These are phyloP conservation scores for Sus cebifrons DNA, from an alignment of 2,797 vertebrate genomes.

Conservation along the genomic window DNA sequence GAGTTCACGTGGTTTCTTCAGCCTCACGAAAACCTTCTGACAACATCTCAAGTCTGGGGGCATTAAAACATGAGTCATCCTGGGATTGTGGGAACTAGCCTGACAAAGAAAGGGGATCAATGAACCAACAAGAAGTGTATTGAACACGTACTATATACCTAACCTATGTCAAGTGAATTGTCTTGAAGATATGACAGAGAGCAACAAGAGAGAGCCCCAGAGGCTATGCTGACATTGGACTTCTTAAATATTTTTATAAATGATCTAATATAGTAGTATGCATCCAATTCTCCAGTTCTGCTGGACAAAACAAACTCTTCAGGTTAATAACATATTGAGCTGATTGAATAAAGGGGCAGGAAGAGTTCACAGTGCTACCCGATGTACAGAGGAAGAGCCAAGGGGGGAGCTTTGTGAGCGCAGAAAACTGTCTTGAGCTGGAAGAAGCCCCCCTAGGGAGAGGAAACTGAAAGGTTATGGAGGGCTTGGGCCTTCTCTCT, in stretches of 20 bases:
- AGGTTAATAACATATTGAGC: conserved; percentile 67
- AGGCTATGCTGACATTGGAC: background rate
- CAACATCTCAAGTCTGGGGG: conserved; percentile 53
- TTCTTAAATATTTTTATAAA: conserved; percentile 74
- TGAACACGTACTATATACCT: conserved; percentile 60
- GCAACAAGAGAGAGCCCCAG: conserved; percentile 9
- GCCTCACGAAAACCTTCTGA: conserved; percentile 35
- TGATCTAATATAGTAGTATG: conserved; percentile 63
- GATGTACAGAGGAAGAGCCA: background rate
- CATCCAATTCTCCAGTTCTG: conserved; percentile 56
- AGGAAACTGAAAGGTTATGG: background rate
- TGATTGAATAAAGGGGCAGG: conserved; percentile 65
- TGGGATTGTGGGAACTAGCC: conserved; percentile 21
- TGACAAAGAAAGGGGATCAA: conserved; percentile 43
- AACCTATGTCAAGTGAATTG: conserved; percentile 14
- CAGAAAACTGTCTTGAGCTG: background rate
- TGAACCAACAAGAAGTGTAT: conserved; percentile 68
- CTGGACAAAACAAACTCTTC: conserved; percentile 71
- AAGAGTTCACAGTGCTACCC: conserved; percentile 48
- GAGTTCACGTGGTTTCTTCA: background rate
- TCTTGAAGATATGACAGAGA: conserved; percentile 50
- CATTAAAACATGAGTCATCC: conserved; percentile 62
- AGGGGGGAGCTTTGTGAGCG: background rate
- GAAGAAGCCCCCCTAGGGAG: background rate
- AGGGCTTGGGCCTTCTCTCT: background rate